Evolutionary conservation across 2,113 vertebrate species (phyloP).

Genomic region (Gymnobelideus leadbeateri): DNA sequence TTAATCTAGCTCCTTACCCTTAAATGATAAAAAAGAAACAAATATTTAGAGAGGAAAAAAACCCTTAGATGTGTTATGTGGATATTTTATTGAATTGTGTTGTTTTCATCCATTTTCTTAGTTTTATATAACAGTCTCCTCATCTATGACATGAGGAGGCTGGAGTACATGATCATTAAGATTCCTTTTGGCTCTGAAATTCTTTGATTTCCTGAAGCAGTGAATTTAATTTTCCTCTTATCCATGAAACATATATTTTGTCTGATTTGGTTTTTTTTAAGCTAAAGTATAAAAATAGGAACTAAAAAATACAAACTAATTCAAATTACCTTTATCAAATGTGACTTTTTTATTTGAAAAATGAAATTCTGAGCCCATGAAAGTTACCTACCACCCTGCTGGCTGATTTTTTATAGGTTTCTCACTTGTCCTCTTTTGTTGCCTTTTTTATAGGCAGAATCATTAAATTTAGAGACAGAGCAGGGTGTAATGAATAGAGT

Average conservation of each 20-base stretch:
- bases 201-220: not conserved
- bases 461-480: not conserved
- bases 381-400: not conserved
- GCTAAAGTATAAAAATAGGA: slow-evolving; percentile 26
- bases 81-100: not conserved
- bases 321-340: slow-evolving; percentile 40
- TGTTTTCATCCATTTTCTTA: not conserved
- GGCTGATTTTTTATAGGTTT: not conserved
- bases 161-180: not conserved
- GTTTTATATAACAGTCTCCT: not conserved
- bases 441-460: not conserved
- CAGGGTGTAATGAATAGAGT: not conserved
- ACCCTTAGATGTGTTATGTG: not conserved
- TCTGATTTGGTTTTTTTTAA: slow-evolving; percentile 31
- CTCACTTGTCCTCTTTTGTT: not conserved
- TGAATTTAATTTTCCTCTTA: slow-evolving; percentile 31
- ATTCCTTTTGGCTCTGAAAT: not conserved
- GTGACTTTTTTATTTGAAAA: slow-evolving; percentile 30
- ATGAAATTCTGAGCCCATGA: slow-evolving; percentile 13
- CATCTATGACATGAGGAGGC: not conserved
- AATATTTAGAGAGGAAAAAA: not conserved
- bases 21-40: not conserved
- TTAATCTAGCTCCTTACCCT: not conserved
- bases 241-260: not conserved
- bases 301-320: not conserved